phyloP scores from a whole-genome alignment of 2,113 vertebrate species.

The Spea multiplicata region DNA sequence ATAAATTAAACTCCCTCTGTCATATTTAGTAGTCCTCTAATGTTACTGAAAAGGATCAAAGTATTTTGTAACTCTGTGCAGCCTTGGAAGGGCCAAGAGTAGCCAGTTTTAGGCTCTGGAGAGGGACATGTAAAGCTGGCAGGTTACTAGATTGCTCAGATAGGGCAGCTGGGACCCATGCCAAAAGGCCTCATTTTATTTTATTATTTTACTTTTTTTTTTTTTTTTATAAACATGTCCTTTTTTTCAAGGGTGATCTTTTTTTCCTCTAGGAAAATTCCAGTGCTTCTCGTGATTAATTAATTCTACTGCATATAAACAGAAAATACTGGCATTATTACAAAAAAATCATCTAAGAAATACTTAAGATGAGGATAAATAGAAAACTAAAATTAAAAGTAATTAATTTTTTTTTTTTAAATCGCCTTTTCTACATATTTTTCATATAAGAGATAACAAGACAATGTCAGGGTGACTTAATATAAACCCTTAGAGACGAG shows the following conservation, averaged over 20 bases:
- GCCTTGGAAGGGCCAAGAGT: conserved; percentile 49
- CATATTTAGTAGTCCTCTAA: conserved; percentile 61
- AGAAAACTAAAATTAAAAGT: too few species aligned
- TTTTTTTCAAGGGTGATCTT: conserved; percentile 62
- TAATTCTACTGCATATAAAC: too few species aligned
- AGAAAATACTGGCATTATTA: too few species aligned
- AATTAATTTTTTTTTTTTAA: too few species aligned
- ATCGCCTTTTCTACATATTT: too few species aligned
- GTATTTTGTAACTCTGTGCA: conserved; percentile 58
- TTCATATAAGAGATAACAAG: too few species aligned
- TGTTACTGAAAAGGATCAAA: conserved; percentile 65
- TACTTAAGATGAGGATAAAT: too few species aligned
- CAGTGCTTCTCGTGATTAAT: conserved; percentile 36
- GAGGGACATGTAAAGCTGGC: conserved; percentile 59
- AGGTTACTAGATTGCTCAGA: conserved; percentile 58
- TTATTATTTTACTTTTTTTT: conserved; percentile 24
- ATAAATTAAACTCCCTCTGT: conserved; percentile 64
- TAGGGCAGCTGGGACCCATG: conserved; percentile 55
- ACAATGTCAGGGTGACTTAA: background rate
- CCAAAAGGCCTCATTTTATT: conserved; percentile 55
- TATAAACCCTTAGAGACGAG: conserved; percentile 27
- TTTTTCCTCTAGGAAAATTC: conserved; percentile 59
- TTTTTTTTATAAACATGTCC: conserved; percentile 54
- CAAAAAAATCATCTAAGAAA: too few species aligned
- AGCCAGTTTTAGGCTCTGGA: conserved; percentile 60